Evolutionary conservation across 2,113 vertebrate species (phyloP).

Genomic region (Pygathrix nemaeus): DNA sequence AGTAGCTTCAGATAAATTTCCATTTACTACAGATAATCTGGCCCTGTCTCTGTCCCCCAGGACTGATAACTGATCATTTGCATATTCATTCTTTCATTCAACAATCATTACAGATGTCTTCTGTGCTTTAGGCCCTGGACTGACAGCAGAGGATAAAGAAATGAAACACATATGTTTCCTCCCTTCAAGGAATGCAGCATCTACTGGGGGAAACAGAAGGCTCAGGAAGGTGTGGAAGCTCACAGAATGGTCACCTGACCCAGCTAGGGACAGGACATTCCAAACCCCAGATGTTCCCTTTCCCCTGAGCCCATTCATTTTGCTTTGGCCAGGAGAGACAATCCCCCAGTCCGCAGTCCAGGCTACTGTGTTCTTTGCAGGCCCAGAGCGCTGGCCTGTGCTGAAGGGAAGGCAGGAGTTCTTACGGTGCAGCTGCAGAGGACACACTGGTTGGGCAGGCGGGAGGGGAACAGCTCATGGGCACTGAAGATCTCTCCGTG

Average conservation of each 20-base stretch:
- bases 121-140: background rate
- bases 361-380: background rate
- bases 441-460: slow-evolving; percentile 92
- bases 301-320: background rate
- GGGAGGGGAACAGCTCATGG: slow-evolving; percentile 90
- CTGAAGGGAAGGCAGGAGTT: background rate
- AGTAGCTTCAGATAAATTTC: background rate
- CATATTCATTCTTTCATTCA: background rate
- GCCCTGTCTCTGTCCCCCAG: background rate
- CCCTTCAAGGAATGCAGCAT: background rate
- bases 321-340: background rate
- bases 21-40: background rate
- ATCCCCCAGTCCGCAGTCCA: background rate
- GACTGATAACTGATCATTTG: background rate
- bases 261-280: background rate
- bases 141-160: background rate
- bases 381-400: background rate
- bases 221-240: background rate
- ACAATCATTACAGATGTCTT: background rate
- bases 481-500: slow-evolving; percentile 93
- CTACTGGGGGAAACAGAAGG: background rate
- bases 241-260: background rate
- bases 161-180: background rate
- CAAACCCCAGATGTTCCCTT: background rate
- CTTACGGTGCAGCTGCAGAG: slow-evolving; percentile 96